Percentiles rank a stretch among this genome's conserved stretches.
These are phyloP conservation scores for Geopemphigus sp. DNA, from an alignment of 1,140 invertebrate species.

Conservation along the genomic window DNA sequence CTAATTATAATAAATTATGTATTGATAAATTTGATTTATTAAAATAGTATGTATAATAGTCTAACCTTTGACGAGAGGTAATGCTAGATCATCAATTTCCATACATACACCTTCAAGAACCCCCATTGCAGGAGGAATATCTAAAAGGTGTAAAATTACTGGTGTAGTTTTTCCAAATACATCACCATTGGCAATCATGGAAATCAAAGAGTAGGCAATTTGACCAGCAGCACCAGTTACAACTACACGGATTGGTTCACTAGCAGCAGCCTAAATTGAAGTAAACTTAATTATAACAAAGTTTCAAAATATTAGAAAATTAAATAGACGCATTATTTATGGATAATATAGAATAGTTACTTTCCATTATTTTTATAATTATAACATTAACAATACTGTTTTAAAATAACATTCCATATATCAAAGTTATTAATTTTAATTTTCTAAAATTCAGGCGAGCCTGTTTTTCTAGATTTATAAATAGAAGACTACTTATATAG, in stretches of 20 bases:
- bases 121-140: slow-evolving; percentile 93
- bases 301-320: neutral
- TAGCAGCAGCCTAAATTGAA: slow-evolving; percentile 25
- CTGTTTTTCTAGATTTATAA: too few species aligned
- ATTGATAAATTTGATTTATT: neutral
- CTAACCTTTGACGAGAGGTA: slow-evolving; percentile 76
- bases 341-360: too few species aligned
- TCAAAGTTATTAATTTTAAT: too few species aligned
- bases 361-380: too few species aligned
- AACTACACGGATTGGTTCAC: slow-evolving; percentile 83
- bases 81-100: slow-evolving; percentile 94
- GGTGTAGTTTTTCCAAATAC: slow-evolving; percentile 92
- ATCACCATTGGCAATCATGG: slow-evolving; percentile 91
- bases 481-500: too few species aligned
- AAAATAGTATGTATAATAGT: neutral
- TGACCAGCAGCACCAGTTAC: slow-evolving; percentile 98
- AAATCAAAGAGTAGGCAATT: slow-evolving; percentile 95
- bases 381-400: too few species aligned
- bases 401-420: too few species aligned
- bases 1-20: slow-evolving; percentile 54
- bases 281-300: neutral
- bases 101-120: slow-evolving; percentile 95
- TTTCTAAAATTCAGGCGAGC: too few species aligned
- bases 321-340: too few species aligned
- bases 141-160: slow-evolving; percentile 85